Base-by-base conservation (phyloP, 2,797 vertebrate species). In the Mustela erminea region DNA sequence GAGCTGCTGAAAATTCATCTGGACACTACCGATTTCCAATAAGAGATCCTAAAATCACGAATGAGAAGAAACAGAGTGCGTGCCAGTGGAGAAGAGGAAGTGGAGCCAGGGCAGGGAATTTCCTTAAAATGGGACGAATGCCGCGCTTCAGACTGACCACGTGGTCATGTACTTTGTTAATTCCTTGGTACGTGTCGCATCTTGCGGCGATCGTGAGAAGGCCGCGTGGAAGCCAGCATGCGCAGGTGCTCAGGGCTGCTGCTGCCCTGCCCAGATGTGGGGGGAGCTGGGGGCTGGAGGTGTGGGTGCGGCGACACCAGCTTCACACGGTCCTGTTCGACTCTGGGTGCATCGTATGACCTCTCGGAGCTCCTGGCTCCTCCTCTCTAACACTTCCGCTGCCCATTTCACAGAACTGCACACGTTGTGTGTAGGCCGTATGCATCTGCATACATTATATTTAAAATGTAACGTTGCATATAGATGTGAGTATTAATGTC, bases 261-360 rank as follows among this genome's bases (percentile, higher is more conserved):
- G 52, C 46, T 0, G 0, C 41, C 3, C 3, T 0, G 4, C 15
- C 13, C 29, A 32, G 58, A 52, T 32, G 32, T 9, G 41, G 35
- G 27, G 11, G 46, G 23, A 5, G 4, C 8, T 1, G 8, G 20
- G 12, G 4, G 17, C 0, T 0, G 1, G 32, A 10, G n/a, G n/a
- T 2, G 9, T 1, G 29, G 43, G 13, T 7, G 15, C 12, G 7
- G 25, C 0, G 0, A 32, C 13, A 0, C 10, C 9, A 1, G 18
- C 77, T 18, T 32, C 15, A 68, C 49, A 5, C 1, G 7, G 7
- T n/a, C 0, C 18, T 13, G 18, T 62, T 15, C 17, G 41, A 58
- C 35, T 8, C 56, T 46, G 46, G 25, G 7, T 0, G 9, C 5
- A 0, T 4, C 0, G 23, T 43, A 15, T 12, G 7, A 25, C 25